Conservation (phyloP, 1,140 invertebrate species). For the Neotoxoptera formosana region DNA sequence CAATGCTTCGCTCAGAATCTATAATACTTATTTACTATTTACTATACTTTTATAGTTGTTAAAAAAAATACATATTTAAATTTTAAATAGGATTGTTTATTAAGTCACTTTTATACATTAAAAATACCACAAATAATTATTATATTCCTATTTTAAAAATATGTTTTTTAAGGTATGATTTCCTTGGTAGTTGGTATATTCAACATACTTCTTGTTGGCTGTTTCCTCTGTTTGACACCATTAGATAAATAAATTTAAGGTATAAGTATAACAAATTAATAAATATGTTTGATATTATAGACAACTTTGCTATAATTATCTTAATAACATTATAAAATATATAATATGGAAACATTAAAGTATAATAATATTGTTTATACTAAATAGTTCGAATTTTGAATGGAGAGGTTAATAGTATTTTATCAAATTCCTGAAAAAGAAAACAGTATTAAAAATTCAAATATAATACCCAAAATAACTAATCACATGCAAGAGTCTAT, state of each 20-base stretch:
- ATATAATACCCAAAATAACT: neutral
- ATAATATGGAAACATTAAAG: neutral
- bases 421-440: conserved; percentile 48
- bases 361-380: neutral
- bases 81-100: neutral
- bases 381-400: conserved; percentile 48
- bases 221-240: neutral
- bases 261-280: neutral
- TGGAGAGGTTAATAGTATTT: conserved; percentile 9
- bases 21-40: too few species aligned
- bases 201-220: neutral
- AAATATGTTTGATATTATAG: neutral
- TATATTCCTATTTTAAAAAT: neutral
- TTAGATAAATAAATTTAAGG: neutral
- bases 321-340: neutral
- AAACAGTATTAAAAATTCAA: neutral
- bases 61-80: too few species aligned
- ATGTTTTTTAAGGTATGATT: neutral
- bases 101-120: neutral
- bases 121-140: neutral
- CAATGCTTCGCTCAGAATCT: too few species aligned
- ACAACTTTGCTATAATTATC: neutral
- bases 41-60: too few species aligned
- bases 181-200: neutral
- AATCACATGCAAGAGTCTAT: neutral